These are phyloP conservation scores for Palythoa caribaeorum DNA, from an alignment of 92 coral and sea anemone genomes.

Conservation along the genomic window DNA sequence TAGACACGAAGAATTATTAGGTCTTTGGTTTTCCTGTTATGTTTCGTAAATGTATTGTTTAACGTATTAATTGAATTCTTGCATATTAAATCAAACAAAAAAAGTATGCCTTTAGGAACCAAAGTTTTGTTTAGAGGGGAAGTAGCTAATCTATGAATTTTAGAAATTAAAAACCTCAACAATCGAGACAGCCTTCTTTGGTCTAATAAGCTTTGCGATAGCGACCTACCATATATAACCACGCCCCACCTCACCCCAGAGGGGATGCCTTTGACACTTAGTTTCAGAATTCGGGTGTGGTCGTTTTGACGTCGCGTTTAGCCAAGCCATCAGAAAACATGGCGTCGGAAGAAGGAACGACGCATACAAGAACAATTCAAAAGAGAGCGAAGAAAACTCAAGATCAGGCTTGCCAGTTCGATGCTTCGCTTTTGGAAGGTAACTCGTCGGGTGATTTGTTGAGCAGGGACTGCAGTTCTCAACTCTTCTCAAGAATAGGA, in stretches of 20 bases:
- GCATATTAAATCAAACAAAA: no score
- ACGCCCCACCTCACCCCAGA: conserved; percentile 56
- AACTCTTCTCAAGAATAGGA: conserved; percentile 16
- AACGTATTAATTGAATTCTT: no score
- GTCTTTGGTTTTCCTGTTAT: no score
- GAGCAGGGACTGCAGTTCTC: background rate
- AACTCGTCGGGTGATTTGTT: conserved; percentile 43
- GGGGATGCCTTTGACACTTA: conserved; percentile 50
- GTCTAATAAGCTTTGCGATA: background rate
- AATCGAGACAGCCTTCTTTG: background rate
- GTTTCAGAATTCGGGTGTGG: conserved; percentile 92
- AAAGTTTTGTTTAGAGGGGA: no score
- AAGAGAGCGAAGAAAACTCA: conserved; percentile 96
- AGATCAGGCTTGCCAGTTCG: conserved; percentile 99
- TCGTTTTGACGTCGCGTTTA: conserved; percentile 84
- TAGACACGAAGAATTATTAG: no score
- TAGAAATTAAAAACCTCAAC: background rate
- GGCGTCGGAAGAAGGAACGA: conserved; percentile 98
- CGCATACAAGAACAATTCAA: conserved; percentile 88
- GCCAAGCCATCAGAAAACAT: conserved; percentile 78
- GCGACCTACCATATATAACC: background rate
- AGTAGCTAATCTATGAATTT: background rate
- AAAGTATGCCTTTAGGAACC: no score
- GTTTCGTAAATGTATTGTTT: no score
- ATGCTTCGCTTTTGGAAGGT: conserved; percentile 98